Conservation (phyloP, 2,113 vertebrate species). For the Sigmodon hispidus region DNA sequence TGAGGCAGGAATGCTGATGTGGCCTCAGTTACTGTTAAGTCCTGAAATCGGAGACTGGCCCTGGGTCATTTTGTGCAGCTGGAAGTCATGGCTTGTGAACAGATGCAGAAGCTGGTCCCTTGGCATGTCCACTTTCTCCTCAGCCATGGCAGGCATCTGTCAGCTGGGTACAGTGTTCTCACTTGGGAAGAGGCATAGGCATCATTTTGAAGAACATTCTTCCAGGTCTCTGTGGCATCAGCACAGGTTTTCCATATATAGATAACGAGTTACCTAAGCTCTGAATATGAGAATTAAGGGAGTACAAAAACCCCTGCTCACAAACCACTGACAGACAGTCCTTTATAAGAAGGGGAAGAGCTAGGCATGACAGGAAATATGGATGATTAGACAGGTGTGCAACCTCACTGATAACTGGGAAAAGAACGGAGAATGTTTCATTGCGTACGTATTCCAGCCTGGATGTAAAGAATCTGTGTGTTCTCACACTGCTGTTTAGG, state of each 20-base stretch:
- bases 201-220: background rate
- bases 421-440: background rate
- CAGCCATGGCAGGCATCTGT: background rate
- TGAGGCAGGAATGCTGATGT: background rate
- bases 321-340: background rate
- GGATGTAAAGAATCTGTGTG: background rate
- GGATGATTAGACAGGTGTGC: background rate
- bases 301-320: background rate
- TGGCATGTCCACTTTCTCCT: background rate
- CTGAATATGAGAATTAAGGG: constrained; percentile 22
- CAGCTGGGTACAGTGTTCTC: background rate
- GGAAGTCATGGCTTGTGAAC: background rate
- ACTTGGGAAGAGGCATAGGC: background rate
- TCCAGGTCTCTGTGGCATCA: background rate
- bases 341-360: background rate
- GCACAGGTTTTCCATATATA: background rate
- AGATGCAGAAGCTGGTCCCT: background rate
- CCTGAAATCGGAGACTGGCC: background rate
- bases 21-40: background rate
- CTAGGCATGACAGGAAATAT: background rate
- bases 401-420: background rate
- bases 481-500: background rate
- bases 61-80: background rate
- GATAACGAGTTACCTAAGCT: background rate
- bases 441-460: constrained; percentile 4